phyloP scores from a whole-genome alignment of 2,797 vertebrate genomes.

The Xenops minutus region DNA sequence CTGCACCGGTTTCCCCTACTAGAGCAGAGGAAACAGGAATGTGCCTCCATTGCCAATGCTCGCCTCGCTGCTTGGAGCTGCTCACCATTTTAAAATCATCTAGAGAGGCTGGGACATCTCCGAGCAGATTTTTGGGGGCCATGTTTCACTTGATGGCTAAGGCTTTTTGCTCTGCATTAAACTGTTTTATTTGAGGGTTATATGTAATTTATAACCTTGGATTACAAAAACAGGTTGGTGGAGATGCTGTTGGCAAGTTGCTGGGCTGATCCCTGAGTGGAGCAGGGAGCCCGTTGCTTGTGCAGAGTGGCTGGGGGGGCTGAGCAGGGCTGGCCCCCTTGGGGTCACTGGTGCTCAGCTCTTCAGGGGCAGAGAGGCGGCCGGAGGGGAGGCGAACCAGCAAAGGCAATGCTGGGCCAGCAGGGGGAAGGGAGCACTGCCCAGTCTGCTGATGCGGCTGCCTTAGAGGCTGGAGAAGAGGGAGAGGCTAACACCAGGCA shows the following conservation, averaged over 20 bases:
- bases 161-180: background rate
- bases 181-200: slow-evolving; percentile 29
- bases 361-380: background rate
- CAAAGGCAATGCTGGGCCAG: background rate
- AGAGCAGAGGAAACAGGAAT: background rate
- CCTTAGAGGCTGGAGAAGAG: slow-evolving; percentile 3
- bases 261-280: background rate
- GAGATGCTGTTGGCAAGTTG: background rate
- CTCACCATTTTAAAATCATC: background rate
- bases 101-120: background rate
- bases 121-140: background rate
- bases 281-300: fast-evolving
- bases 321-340: background rate
- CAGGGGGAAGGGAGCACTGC: background rate
- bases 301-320: background rate
- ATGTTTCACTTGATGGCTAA: background rate
- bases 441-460: background rate
- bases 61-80: background rate
- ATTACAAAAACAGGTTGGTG: background rate
- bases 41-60: background rate
- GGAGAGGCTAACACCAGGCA: background rate
- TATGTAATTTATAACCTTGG: background rate
- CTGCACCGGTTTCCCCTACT: background rate
- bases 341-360: background rate
- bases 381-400: background rate